A percentile compares a stretch with the other conserved stretches of the same genome.
Evolutionary conservation across 1,140 invertebrate genomes (phyloP).

Genomic region (Drosophila eugracilis): DNA sequence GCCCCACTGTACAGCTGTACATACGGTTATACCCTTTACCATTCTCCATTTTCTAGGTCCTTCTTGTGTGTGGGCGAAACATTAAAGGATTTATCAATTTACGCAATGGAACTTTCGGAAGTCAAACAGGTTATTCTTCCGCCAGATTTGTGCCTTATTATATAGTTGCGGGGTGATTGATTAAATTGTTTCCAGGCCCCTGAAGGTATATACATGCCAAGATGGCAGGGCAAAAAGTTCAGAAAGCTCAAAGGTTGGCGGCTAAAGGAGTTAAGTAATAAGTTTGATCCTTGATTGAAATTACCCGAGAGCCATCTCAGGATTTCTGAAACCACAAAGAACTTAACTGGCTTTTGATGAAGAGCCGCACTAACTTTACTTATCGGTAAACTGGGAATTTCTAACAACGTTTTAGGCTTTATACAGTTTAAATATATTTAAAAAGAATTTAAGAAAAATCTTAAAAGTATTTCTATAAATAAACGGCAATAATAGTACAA

Average conservation of each 20-base stretch:
- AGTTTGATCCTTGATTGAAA: slow-evolving; percentile 37
- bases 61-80: slow-evolving; percentile 15
- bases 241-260: not conserved
- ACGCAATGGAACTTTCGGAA: slow-evolving; percentile 57
- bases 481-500: too few species aligned
- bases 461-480: too few species aligned
- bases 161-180: slow-evolving; percentile 60
- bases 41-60: slow-evolving; percentile 14
- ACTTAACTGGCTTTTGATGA: not conserved
- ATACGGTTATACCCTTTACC: slow-evolving; percentile 19
- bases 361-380: slow-evolving; percentile 12
- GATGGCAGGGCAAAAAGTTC: slow-evolving; percentile 8
- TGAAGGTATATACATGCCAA: slow-evolving; percentile 2
- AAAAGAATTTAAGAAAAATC: too few species aligned
- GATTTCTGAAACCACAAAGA: slow-evolving; percentile 15
- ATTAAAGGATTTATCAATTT: slow-evolving; percentile 83
- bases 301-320: slow-evolving; percentile 8
- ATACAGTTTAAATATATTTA: too few species aligned
- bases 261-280: slow-evolving; percentile 24
- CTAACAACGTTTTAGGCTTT: not conserved
- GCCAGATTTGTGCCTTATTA: slow-evolving; percentile 54
- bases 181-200: slow-evolving; percentile 54
- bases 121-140: slow-evolving; percentile 24
- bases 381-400: not conserved
- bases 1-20: not conserved